Conservation (phyloP, 2,113 vertebrate genomes). For the Dasyornis broadbenti region DNA sequence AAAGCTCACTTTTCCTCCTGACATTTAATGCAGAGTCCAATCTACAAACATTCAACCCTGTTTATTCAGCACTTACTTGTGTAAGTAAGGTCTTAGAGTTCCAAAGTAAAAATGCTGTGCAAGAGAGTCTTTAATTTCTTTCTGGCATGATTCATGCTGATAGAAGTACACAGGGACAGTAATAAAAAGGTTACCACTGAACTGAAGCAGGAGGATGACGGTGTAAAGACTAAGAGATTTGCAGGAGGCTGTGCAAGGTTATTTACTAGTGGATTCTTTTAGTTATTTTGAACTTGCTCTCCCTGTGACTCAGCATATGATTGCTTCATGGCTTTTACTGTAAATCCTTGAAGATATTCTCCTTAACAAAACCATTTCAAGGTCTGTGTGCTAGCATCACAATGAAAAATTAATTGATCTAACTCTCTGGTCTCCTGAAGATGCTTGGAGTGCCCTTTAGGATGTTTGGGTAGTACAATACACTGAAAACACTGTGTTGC, state of each 20-base stretch:
- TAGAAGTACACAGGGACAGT: not conserved
- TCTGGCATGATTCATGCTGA: not conserved
- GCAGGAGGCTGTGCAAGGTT: not conserved
- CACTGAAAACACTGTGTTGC: not conserved
- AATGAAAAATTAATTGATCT: not conserved
- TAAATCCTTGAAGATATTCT: not conserved
- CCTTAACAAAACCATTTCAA: not conserved
- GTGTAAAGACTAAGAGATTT: not conserved
- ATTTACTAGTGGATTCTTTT: not conserved
- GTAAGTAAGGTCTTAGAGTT: not conserved
- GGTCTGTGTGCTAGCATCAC: not conserved
- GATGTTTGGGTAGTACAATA: not conserved
- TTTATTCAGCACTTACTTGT: not conserved
- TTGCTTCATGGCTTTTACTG: not conserved
- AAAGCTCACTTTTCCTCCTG: not conserved
- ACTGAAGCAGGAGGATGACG: not conserved
- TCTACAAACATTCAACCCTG: not conserved
- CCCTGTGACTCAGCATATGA: not conserved
- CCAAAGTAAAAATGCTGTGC: not conserved
- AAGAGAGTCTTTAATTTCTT: not conserved
- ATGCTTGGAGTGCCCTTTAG: not conserved
- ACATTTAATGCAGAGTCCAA: not conserved
- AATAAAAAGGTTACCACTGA: not conserved
- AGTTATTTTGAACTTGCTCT: not conserved
- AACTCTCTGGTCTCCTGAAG: not conserved